These are phyloP conservation scores for Chrysaora quinquecirrha DNA, from an alignment of 30 jellyfish, hydroid and myxozoan genomes.

Conservation along the genomic window DNA sequence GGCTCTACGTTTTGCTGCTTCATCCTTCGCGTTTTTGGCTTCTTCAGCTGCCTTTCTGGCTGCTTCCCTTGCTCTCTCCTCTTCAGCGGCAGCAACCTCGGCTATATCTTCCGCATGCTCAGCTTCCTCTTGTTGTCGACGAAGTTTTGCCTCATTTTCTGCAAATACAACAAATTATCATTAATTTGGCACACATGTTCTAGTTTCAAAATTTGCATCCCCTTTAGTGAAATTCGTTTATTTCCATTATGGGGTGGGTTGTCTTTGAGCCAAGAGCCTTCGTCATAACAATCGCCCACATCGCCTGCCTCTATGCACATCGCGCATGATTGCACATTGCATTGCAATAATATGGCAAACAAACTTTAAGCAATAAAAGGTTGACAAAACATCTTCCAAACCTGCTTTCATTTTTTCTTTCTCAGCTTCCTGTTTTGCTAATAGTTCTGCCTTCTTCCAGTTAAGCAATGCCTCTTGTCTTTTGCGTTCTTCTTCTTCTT, in stretches of 20 bases:
- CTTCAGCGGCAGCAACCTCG: constrained; percentile 78
- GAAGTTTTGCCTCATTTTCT: constrained; percentile 56
- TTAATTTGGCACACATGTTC: too few relatives aligned
- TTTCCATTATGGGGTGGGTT: too few relatives aligned
- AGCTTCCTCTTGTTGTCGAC: constrained; percentile 55
- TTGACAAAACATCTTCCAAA: too few relatives aligned
- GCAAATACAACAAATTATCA: too few relatives aligned
- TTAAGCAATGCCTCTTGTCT: constrained; percentile 64
- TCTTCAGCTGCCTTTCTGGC: constrained; percentile 65
- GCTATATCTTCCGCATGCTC: constrained; percentile 68
- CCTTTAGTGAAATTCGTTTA: too few relatives aligned
- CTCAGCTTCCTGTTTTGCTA: constrained; percentile 57
- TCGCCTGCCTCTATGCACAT: too few relatives aligned
- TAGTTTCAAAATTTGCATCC: too few relatives aligned
- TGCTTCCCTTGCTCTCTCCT: constrained; percentile 75
- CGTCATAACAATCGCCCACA: too few relatives aligned
- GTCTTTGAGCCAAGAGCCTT: too few relatives aligned
- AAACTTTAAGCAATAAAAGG: too few relatives aligned
- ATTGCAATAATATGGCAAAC: too few relatives aligned
- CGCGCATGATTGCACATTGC: too few relatives aligned
- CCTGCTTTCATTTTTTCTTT: constrained; percentile 58
- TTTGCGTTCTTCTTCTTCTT: constrained; percentile 52
- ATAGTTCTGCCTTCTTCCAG: constrained; percentile 67
- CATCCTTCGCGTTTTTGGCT: constrained; percentile 58
- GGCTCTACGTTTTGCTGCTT: constrained; percentile 47